Conservation (phyloP, 1,140 invertebrate genomes). For the Ceratoteleas bidentatus region DNA sequence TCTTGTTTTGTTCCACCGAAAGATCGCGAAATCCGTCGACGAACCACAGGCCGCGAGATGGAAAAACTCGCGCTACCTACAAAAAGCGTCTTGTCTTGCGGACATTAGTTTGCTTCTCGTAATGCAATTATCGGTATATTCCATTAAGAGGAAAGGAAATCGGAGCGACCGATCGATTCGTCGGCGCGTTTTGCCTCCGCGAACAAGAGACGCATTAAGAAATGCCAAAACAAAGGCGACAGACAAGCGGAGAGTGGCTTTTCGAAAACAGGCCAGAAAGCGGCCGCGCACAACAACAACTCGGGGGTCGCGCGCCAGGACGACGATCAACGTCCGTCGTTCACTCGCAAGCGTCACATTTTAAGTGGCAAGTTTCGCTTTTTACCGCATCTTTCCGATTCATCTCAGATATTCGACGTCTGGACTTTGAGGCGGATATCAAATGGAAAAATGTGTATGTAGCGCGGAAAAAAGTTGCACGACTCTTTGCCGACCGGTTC, state of each 20-base stretch:
- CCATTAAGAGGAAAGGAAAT: slow-evolving; percentile 58
- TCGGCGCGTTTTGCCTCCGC: slow-evolving; percentile 42
- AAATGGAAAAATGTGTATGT: slow-evolving; percentile 60
- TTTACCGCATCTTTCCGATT: slow-evolving; percentile 67
- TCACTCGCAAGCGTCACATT: slow-evolving; percentile 60
- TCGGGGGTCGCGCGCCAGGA: slow-evolving; percentile 59
- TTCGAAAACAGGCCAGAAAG: slow-evolving; percentile 65
- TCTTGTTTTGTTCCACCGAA: background rate
- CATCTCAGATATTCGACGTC: slow-evolving; percentile 72
- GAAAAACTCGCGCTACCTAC: slow-evolving; percentile 16
- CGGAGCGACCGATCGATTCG: slow-evolving; percentile 48
- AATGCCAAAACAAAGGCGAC: slow-evolving; percentile 74
- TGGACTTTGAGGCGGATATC: slow-evolving; percentile 63
- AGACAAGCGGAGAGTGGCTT: slow-evolving; percentile 70
- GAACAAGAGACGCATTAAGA: slow-evolving; percentile 75
- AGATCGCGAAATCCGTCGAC: background rate
- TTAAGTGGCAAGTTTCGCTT: slow-evolving; percentile 77
- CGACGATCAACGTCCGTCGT: slow-evolving; percentile 65
- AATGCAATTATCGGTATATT: slow-evolving; percentile 62
- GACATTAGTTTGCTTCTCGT: slow-evolving; percentile 47
- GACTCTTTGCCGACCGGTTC: slow-evolving; percentile 33
- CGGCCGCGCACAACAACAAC: slow-evolving; percentile 65
- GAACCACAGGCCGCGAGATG: slow-evolving; percentile 8
- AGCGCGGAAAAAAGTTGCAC: slow-evolving; percentile 34
- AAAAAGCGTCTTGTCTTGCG: slow-evolving; percentile 23